Evolutionary conservation across 2,797 vertebrate species (phyloP).

Genomic region (Clamator glandarius): DNA sequence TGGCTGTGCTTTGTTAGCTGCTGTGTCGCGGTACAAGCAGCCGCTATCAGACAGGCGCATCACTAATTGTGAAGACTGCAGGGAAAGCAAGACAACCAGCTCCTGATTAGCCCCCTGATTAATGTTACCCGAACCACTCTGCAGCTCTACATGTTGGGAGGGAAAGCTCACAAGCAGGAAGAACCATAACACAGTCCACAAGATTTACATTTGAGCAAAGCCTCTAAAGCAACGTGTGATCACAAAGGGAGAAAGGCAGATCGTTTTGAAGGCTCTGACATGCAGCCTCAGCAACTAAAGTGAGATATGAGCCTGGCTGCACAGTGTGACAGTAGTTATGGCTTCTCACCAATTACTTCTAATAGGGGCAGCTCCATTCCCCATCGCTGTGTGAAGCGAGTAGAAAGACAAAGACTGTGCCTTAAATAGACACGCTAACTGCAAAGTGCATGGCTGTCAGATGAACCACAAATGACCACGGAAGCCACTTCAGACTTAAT

Average conservation of each 20-base stretch:
- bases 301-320: neutral
- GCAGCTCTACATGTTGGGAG: fast-evolving
- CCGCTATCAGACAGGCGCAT: neutral
- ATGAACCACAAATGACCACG: neutral
- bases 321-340: neutral
- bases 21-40: neutral
- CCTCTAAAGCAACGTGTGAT: neutral
- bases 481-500: neutral
- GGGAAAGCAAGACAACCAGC: neutral
- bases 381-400: neutral
- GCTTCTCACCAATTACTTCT: conserved; percentile 36
- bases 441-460: neutral
- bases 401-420: neutral
- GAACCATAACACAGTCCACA: neutral
- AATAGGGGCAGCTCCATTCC: neutral
- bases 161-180: neutral
- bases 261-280: neutral
- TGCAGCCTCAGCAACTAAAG: neutral
- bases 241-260: neutral
- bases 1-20: neutral
- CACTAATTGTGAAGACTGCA: neutral
- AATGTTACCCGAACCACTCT: neutral
- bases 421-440: neutral
- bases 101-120: neutral
- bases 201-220: neutral